Evolutionary conservation across 2,113 vertebrate species (phyloP), one percentile per base, ranked within the genome.

Genomic region (Coptodon rendalli): DNA sequence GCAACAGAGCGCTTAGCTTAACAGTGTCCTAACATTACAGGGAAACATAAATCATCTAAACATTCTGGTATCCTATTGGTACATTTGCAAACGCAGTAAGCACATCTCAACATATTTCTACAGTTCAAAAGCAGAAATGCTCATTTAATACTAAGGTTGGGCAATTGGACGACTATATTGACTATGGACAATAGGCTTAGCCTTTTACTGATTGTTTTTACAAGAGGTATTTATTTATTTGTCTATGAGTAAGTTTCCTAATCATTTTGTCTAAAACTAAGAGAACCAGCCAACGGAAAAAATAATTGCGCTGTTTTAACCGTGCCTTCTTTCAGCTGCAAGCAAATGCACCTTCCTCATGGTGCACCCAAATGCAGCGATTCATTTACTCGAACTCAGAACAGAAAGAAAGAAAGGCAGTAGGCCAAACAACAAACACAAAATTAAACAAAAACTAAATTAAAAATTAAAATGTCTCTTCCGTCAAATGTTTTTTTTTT

Each of bases 401-500:
- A 29, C 29, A 29, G 29, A 29, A 29, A 29, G 4, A 4, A 27
- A 27, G 27, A 27, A 27, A 27, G 27, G 27, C 53, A 54, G n/a
- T 12, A 24, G 53, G 50, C 19, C 22, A 56, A 13, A 13, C 53
- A 56, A 13, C 11, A 24, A 24, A 4, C 11, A 56, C 53, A 56
- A 56, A 56, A 56, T 56, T 2, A 3, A 56, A 24, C 53, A 56
- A 24, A 24, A 56, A 56, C 3, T 24, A 54, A 0, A 2, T 54
- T 54, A 24, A 24, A 24, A 56, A 56, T 56, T 3, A 24, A 24
- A 2, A 56, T 56, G 11, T 56, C 11, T 56, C 22, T 2, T 3
- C 1, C 0, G 2, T 12, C 22, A 56, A 56, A 7, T 0, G 3
- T 56, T 56, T n/a, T n/a, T n/a, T n/a, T n/a, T n/a, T n/a, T n/a